Base-by-base conservation (phyloP, 2,797 vertebrate species). In the Craterocephalus amniculus region DNA sequence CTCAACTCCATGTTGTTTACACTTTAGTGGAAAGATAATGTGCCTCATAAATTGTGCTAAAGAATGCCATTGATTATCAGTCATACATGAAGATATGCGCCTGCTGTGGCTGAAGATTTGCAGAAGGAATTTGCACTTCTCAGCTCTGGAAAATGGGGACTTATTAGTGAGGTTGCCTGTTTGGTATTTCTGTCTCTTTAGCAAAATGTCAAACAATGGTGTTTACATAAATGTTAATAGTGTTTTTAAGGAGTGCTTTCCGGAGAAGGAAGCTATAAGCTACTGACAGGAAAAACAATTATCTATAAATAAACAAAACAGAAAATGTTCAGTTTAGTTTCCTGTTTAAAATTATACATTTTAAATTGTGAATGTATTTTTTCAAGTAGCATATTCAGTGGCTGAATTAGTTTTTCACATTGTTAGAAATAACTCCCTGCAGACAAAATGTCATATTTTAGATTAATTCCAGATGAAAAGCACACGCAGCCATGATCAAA, bases 391-490 rank as follows among this genome's bases (percentile, higher is more conserved):
- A 32, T 13, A 68, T 29, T 76, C 48, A 51, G 66, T 27, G 26
- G 27, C 22, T 26, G 65, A 68, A 80, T 60, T 59, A 64, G 43
- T 58, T 18, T 43, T 54, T 58, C 56, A 36, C 32, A 52, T 55
- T 64, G 57, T 66, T 70, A 67, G 66, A 74, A 52, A 34, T 52
- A 65, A 70, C 1, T 51, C 62, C n/a, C 16, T 70, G 32, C 34
- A 63, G 59, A 76, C 67, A 76, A 76, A 26, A 31, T 57, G 64
- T 72, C 61, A 73, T 71, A 83, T 76, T 79, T 84, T 58, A 78
- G 63, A 90, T 87, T 81, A 74, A 83, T 86, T 81, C 48, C 58
- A 31, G 35, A 58, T 81, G 73, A 83, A 77, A 81, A 79, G 73
- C 64, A 45, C 67, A 62, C 77, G 67, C 78, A 71, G 70, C 63